A percentile compares a stretch with the other conserved stretches of the same genome.
phyloP scores from a whole-genome alignment of 2,113 vertebrate genomes.

The Hirundichthys speculiger region DNA sequence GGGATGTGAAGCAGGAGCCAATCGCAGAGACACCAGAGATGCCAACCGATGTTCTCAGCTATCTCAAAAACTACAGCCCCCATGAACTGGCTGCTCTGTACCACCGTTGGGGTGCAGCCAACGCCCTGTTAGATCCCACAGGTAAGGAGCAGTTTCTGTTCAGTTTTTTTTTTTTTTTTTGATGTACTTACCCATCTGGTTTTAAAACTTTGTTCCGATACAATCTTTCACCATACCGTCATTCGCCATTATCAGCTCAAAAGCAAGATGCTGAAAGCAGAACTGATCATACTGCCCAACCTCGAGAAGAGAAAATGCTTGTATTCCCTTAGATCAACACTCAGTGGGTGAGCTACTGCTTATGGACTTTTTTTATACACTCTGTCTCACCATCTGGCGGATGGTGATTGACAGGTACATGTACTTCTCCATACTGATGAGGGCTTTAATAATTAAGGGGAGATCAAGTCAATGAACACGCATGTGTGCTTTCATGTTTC shows the following conservation, averaged over 20 bases:
- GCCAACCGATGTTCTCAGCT: constrained; percentile 84
- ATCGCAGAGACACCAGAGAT: constrained; percentile 80
- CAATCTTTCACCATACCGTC: no score
- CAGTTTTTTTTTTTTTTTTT: background rate
- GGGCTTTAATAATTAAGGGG: constrained; percentile 48
- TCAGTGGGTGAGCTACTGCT: no score
- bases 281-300: no score
- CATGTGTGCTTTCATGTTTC: constrained; percentile 16
- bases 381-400: constrained; percentile 32
- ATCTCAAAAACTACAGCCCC: constrained; percentile 92
- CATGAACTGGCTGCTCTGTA: constrained; percentile 89
- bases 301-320: no score
- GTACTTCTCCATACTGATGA: constrained; percentile 32
- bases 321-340: no score
- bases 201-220: no score
- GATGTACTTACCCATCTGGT: no score
- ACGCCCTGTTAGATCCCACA: constrained; percentile 84
- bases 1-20: constrained; percentile 80
- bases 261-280: no score
- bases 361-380: no score
- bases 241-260: no score
- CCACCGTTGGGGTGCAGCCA: constrained; percentile 88
- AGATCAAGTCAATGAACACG: constrained; percentile 29
- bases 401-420: constrained; percentile 43
- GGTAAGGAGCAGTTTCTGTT: constrained; percentile 77